Evolutionary conservation across 2,113 vertebrate genomes (phyloP), one percentile per base, ranked within the genome.

Genomic region (Hydropotes inermis): DNA sequence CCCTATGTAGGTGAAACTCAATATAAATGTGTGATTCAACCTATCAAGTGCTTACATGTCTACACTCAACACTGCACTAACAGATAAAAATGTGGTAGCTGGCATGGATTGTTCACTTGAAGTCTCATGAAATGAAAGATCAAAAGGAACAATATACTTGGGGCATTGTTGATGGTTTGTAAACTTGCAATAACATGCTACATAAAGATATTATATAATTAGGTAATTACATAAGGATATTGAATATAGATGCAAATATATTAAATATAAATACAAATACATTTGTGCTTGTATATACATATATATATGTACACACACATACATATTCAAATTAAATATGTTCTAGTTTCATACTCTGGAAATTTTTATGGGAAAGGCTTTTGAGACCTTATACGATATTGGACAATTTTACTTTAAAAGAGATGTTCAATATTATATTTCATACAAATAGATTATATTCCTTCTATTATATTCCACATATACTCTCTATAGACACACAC

Each of bases 1-100:
- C 90, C 90, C 33, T 84, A 43, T 9, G 61, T 67, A 93, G 64
- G 78, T 95, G 17, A 93, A 93, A 39, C 45, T 97, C 36, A 96
- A 57, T 82, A 88, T 76, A 76, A 76, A 74, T 74, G 93, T 81
- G 61, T 88, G 64, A 91, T 50, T 58, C 76, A 97, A 95, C 21
- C n/a, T 39, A 78, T 86, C 47, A 93, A 70, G 28, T 91, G 70
- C 54, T 64, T 57, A 43, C 47, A 82, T 79, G 25, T 28, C 55
- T 88, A 39, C 57, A 85, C 30, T 85, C 45, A 91, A 27, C 74
- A 93, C 7, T 87, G 54, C 5, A 47, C 10, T 87, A 78, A 93
- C 16, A 58, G 82, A 91, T 91, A 88, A 86, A 84, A 97, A 61
- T 43, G 25, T 28, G 6, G 4, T 43, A 86, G 10, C 19, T 82